phyloP scores from a whole-genome alignment of 1,140 invertebrate species.

The Steinernema khuongi region DNA sequence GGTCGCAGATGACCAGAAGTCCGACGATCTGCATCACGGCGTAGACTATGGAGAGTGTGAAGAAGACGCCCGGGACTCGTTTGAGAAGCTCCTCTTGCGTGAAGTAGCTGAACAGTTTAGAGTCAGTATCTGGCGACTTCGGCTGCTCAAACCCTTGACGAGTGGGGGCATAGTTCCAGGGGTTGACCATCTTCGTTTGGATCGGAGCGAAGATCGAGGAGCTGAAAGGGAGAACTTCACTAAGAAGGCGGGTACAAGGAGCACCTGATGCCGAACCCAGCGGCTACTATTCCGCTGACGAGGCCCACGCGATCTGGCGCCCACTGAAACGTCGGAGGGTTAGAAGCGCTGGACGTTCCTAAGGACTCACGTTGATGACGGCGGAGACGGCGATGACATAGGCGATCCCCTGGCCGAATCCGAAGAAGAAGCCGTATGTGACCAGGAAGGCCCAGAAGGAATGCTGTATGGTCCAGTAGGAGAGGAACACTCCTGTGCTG shows the following conservation, averaged over 20 bases:
- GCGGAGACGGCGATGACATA: conserved; percentile 54
- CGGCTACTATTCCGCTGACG: conserved; percentile 52
- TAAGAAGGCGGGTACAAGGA: not conserved
- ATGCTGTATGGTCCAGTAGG: conserved; percentile 48
- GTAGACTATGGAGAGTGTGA: conserved; percentile 46
- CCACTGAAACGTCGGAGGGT: conserved; percentile 42
- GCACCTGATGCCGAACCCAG: conserved; percentile 51
- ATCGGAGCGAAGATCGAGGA: conserved; percentile 58
- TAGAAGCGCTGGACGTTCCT: not conserved
- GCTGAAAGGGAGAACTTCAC: conserved; percentile 6
- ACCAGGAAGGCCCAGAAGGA: conserved; percentile 50
- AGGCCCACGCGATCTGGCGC: conserved; percentile 53
- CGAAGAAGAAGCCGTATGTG: conserved; percentile 57
- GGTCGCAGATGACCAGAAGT: conserved; percentile 55
- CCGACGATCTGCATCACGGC: conserved; percentile 52
- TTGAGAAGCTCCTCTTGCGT: conserved; percentile 41
- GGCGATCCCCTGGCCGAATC: conserved; percentile 56
- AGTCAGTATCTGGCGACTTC: not conserved
- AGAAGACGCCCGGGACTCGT: conserved; percentile 48
- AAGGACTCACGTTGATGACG: conserved; percentile 49
- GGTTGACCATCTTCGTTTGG: conserved; percentile 51
- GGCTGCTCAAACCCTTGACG: conserved; percentile 44
- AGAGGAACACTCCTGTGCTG: conserved; percentile 51
- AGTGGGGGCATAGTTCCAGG: conserved; percentile 45
- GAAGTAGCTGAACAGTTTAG: conserved; percentile 46